phyloP scores from a whole-genome alignment of 1,140 invertebrate genomes.

The Marisa cornuarietis region DNA sequence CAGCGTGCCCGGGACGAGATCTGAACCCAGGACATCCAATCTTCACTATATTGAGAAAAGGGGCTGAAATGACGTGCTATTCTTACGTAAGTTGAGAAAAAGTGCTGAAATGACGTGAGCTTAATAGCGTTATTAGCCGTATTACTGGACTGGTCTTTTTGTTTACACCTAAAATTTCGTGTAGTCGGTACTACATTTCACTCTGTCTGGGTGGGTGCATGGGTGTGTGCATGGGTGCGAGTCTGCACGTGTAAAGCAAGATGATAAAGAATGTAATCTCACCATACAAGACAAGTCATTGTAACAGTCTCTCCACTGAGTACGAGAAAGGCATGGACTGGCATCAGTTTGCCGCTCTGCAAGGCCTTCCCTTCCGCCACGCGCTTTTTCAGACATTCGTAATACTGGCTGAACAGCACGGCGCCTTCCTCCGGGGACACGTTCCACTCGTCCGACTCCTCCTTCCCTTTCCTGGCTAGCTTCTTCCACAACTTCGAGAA shows the following conservation, averaged over 20 bases:
- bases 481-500: constrained; percentile 18
- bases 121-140: background rate
- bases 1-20: too few species aligned
- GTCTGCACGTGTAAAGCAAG: background rate
- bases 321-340: constrained; percentile 30
- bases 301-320: constrained; percentile 31
- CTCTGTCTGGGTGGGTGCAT: background rate
- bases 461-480: background rate
- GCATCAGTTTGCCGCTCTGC: constrained; percentile 15
- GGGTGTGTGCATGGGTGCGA: background rate
- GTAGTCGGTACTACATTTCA: background rate
- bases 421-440: constrained; percentile 25
- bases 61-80: too few species aligned
- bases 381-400: constrained; percentile 28
- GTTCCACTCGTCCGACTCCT: constrained; percentile 13
- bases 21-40: too few species aligned
- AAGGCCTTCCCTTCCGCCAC: background rate
- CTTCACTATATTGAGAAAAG: too few species aligned
- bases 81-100: background rate
- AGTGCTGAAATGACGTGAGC: background rate
- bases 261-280: background rate
- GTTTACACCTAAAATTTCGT: background rate
- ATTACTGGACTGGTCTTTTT: background rate
- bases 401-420: constrained; percentile 31
- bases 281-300: constrained; percentile 32